Conservation (phyloP, 1,140 invertebrate genomes). For the Megalonaias nervosa region DNA sequence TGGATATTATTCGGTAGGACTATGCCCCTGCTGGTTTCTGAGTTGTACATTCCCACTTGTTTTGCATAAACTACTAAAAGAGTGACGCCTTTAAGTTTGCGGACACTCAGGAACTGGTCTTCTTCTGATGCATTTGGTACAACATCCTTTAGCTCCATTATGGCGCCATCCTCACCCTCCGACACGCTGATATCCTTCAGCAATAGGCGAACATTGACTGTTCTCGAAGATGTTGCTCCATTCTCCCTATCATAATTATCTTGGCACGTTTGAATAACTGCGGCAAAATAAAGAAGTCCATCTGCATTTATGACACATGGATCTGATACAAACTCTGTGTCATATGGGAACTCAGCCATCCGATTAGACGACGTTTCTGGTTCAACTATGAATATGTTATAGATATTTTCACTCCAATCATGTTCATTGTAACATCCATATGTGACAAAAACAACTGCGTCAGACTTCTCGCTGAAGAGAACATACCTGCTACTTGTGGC, state of each 20-base stretch:
- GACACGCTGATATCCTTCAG: constrained; percentile 19
- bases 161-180: constrained; percentile 14
- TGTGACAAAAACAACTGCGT: constrained; percentile 41
- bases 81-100: constrained; percentile 32
- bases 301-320: constrained; percentile 29
- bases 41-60: constrained; percentile 36
- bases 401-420: constrained; percentile 56
- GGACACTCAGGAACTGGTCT: constrained; percentile 49
- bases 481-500: constrained; percentile 38
- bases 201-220: constrained; percentile 32
- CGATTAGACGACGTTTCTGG: constrained; percentile 31
- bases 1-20: constrained; percentile 34
- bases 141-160: constrained; percentile 43
- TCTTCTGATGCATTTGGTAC: constrained; percentile 37
- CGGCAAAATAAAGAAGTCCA: constrained; percentile 32
- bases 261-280: constrained; percentile 44
- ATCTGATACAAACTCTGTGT: constrained; percentile 50
- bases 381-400: constrained; percentile 42
- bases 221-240: constrained; percentile 29
- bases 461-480: constrained; percentile 46
- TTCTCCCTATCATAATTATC: constrained; percentile 23
- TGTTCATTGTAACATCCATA: constrained; percentile 40
- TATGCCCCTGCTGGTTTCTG: constrained; percentile 44
- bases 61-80: constrained; percentile 56
- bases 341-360: constrained; percentile 42